A percentile compares a stretch with the other conserved stretches of the same genome.
Conservation (phyloP, 2,113 vertebrate genomes). For the Coptodon bakossiorum region DNA sequence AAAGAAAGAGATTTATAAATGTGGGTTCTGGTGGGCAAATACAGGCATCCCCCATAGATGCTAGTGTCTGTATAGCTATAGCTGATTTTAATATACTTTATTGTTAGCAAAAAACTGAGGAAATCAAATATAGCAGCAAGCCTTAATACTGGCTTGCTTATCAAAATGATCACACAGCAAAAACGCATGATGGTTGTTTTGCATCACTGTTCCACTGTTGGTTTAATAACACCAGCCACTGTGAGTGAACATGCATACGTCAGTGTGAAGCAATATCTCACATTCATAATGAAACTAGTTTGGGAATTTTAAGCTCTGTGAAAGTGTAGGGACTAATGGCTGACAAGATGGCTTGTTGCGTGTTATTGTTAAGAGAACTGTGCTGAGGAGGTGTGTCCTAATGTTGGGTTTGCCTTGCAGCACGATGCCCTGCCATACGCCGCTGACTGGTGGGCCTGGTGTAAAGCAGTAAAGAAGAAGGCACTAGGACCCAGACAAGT, state of each 20-base stretch:
- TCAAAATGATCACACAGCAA: not conserved
- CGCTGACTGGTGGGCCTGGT: conserved; percentile 6
- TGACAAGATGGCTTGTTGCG: not conserved
- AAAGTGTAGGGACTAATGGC: not conserved
- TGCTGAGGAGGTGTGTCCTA: conserved; percentile 27
- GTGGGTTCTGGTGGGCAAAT: not conserved
- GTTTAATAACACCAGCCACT: not conserved
- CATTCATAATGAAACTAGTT: not conserved
- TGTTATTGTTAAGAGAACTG: not conserved
- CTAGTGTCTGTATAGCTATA: not conserved
- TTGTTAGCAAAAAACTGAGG: not conserved
- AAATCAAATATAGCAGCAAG: not conserved
- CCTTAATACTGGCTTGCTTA: not conserved
- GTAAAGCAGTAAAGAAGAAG: not conserved
- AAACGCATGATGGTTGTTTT: not conserved
- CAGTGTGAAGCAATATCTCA: not conserved
- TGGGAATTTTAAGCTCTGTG: not conserved
- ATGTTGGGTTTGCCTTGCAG: not conserved
- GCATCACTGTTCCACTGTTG: not conserved
- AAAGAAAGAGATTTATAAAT: not conserved
- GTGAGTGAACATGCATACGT: not conserved
- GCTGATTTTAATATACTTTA: not conserved
- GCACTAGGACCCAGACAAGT: conserved; percentile 72
- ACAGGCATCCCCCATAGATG: not conserved
- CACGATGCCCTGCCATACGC: not conserved